Percentiles rank a stretch among this genome's conserved stretches.
Conservation (phyloP, 2,888 invertebrate species). For the Bellardia pandia region DNA sequence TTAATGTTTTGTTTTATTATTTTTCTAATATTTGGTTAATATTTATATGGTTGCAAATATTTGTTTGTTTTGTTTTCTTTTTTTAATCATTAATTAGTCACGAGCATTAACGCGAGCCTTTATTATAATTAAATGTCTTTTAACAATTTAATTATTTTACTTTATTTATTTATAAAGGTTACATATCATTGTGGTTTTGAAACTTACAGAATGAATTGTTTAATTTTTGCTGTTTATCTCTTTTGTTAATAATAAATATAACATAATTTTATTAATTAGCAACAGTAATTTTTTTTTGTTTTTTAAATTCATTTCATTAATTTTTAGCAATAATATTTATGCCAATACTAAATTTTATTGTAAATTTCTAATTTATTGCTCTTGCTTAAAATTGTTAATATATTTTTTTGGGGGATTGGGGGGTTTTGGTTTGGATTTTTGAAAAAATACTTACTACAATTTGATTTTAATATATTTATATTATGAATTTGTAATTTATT, state of each 20-base stretch:
- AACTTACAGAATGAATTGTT: conserved; percentile 55
- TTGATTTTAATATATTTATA: conserved; percentile 31
- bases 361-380: conserved; percentile 66
- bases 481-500: conserved; percentile 25
- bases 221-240: not conserved
- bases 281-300: too few species aligned
- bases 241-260: conserved; percentile 66
- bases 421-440: conserved; percentile 70
- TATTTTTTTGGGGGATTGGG: conserved; percentile 52
- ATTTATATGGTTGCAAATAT: conserved; percentile 54
- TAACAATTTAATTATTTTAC: conserved; percentile 65
- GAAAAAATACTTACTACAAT: conserved; percentile 72
- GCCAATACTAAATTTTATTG: conserved; percentile 55
- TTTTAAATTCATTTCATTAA: conserved; percentile 69
- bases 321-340: conserved; percentile 61
- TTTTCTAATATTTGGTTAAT: conserved; percentile 69
- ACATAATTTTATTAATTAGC: conserved; percentile 73
- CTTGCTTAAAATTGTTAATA: conserved; percentile 57
- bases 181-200: conserved; percentile 44
- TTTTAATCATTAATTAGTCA: conserved; percentile 77
- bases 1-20: conserved; percentile 14
- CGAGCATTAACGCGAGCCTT: conserved; percentile 81
- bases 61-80: conserved; percentile 2
- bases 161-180: conserved; percentile 57
- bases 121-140: conserved; percentile 72